Evolutionary conservation across 1,140 invertebrate genomes (phyloP).

Genomic region (Drosophila rhopaloa): DNA sequence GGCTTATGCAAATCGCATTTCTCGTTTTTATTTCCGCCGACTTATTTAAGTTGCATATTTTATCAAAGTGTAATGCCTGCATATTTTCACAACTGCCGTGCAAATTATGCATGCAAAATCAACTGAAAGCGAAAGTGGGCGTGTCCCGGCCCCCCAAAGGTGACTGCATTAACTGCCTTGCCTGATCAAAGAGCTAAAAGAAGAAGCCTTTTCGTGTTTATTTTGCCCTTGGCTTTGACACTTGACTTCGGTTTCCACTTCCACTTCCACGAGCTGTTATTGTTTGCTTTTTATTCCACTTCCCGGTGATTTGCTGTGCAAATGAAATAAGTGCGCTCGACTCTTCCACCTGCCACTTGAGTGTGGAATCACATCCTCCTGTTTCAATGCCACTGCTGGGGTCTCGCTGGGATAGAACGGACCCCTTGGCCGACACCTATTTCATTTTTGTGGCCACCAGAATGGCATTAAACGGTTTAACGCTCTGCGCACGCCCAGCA

Average conservation of each 20-base stretch:
- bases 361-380: not conserved
- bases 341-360: constrained; percentile 22
- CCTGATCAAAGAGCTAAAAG: constrained; percentile 56
- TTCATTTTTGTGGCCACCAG: constrained; percentile 21
- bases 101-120: constrained; percentile 80
- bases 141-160: not conserved
- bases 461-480: constrained; percentile 34
- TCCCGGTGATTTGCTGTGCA: constrained; percentile 61
- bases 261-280: constrained; percentile 14
- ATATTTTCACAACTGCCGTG: constrained; percentile 66
- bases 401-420: no score
- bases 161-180: constrained; percentile 60
- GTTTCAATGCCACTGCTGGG: not conserved
- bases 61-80: constrained; percentile 74
- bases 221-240: constrained; percentile 53
- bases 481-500: constrained; percentile 29
- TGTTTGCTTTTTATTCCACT: constrained; percentile 36
- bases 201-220: constrained; percentile 67
- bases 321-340: constrained; percentile 64
- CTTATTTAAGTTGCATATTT: constrained; percentile 66
- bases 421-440: not conserved
- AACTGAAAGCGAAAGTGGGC: constrained; percentile 22
- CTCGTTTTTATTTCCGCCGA: constrained; percentile 21
- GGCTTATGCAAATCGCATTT: constrained; percentile 65
- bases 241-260: constrained; percentile 34